Evolutionary conservation across 1,140 invertebrate species (phyloP).

Genomic region (Aphelenchoides besseyi): DNA sequence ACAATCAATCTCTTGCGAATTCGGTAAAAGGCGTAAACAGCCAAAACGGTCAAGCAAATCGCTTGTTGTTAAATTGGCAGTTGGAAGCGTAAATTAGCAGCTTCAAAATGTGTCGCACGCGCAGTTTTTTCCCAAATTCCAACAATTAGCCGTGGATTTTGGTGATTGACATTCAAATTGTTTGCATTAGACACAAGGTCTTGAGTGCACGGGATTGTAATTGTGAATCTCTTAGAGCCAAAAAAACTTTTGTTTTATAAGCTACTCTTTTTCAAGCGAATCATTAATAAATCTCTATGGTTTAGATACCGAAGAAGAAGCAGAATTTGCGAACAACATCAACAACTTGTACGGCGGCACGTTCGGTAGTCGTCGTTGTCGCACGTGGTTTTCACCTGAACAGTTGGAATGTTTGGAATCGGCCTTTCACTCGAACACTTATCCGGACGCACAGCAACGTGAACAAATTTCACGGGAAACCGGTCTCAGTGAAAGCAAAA

Average conservation of each 20-base stretch:
- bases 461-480: conserved; percentile 48
- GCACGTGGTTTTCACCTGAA: conserved; percentile 97
- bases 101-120: background rate
- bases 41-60: too few relatives aligned
- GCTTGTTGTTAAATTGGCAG: background rate
- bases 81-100: background rate
- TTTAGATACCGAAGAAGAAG: background rate
- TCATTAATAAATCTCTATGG: background rate
- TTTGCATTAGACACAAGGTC: too few relatives aligned
- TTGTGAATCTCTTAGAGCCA: too few relatives aligned
- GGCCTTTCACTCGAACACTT: conserved; percentile 67
- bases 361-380: conserved; percentile 75
- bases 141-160: too few relatives aligned
- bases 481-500: conserved; percentile 49
- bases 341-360: background rate
- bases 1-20: too few relatives aligned
- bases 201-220: too few relatives aligned
- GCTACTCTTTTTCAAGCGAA: background rate
- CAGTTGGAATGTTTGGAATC: conserved; percentile 98
- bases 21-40: too few relatives aligned
- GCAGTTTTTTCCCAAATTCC: background rate
- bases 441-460: conserved; percentile 52
- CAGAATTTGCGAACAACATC: background rate
- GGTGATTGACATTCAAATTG: too few relatives aligned
- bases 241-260: too few relatives aligned